Percentiles rank a stretch among this genome's conserved stretches.
phyloP scores from a whole-genome alignment of 1,140 invertebrate species.

The Bacillus rossius region DNA sequence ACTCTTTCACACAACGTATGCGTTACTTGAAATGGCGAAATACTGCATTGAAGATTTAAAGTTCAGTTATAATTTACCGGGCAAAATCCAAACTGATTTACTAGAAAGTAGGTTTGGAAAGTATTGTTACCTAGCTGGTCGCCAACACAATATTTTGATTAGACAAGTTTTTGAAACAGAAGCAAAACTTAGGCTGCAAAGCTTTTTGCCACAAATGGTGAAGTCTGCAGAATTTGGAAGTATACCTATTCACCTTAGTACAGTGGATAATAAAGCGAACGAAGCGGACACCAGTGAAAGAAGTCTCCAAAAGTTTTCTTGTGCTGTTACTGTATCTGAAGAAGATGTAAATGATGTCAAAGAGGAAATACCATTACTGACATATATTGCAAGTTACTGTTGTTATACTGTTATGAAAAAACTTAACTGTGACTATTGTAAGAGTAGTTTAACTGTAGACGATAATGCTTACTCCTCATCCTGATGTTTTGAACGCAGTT shows the following conservation, averaged over 20 bases:
- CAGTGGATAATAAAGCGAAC: background rate
- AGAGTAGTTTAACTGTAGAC: background rate
- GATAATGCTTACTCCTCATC: background rate
- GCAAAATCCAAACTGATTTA: background rate
- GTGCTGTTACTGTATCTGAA: background rate
- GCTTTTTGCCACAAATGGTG: background rate
- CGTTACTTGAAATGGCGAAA: background rate
- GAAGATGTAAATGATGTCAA: background rate
- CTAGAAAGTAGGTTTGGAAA: constrained; percentile 3
- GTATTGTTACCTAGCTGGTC: background rate
- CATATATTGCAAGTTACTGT: background rate
- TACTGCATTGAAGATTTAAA: background rate
- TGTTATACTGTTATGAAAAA: background rate
- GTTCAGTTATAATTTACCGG: background rate
- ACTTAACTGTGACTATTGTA: background rate
- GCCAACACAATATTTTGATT: background rate
- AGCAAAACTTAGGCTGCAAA: background rate
- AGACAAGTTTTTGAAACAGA: background rate
- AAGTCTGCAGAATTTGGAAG: background rate
- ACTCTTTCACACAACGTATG: background rate
- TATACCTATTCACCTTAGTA: background rate
- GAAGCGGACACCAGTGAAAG: background rate
- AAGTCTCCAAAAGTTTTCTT: background rate
- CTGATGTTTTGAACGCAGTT: background rate
- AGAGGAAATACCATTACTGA: background rate